Base-by-base conservation (phyloP, 1,140 invertebrate species). In the Drosophila insularis region DNA sequence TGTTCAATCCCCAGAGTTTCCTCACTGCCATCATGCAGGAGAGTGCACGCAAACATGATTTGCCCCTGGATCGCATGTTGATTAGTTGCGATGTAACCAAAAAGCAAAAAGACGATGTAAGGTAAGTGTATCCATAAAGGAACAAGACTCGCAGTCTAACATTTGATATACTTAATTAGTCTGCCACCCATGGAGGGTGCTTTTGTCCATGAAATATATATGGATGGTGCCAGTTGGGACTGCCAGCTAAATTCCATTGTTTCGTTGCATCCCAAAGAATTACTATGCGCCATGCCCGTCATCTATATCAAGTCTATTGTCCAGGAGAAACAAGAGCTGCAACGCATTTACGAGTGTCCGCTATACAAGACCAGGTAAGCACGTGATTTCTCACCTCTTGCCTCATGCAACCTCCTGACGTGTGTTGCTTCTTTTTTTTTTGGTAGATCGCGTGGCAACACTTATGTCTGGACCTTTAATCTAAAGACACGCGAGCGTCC, bases 11-110 rank as follows among this genome's bases (percentile, higher is more conserved):
- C 0, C 98, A 99, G 92, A 98, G 97, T 35, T 98, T 99, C 92
- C 93, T 99, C 23, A 99, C 98, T 1, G 98, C 98, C 59, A 98
- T 99, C 82, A 99, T 99, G 98, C 98, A 99, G 93, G 97, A 97
- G 92, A 98, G 97, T 58, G 98, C 98, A 0, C 93, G 98, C n/a
- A 98, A 97, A 92, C 98, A 98, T 92, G 98, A 99, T 92, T 96
- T 98, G 95, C 98, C 98, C 0, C 93, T 99, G 53, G 98, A 99
- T 92, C 97, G 98, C 91, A 99, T 99, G 98, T 97, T 97, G 90
- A 93, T 99, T 60, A 95, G 97, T 89, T 98, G 97, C 90, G 98
- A 99, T 75, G 98, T 99, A n/a, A 98, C 98, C 5, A 98, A 98
- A 92, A 98, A 98, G 91, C 93, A 93, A 17, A 95, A 96, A 80